phyloP scores from a whole-genome alignment of 2,797 vertebrate species.

The Cyprinella venusta region DNA sequence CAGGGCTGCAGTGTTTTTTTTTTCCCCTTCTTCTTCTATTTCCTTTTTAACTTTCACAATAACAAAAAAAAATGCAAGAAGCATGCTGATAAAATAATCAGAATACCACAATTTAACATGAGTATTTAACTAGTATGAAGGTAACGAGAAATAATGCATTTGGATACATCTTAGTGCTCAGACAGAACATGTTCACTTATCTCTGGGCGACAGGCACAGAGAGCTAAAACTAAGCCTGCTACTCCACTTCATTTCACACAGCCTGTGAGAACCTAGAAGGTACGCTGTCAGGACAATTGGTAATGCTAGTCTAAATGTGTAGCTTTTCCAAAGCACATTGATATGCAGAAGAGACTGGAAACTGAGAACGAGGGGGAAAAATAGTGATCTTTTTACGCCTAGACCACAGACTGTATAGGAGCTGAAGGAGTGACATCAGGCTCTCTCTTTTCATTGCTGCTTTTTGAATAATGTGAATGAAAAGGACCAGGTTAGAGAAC shows the following conservation, averaged over 20 bases:
- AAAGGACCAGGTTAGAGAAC: background rate
- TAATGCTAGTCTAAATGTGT: slow-evolving; percentile 56
- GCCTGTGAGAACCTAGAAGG: slow-evolving; percentile 70
- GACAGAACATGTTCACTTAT: slow-evolving; percentile 76
- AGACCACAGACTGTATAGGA: background rate
- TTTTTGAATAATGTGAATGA: slow-evolving; percentile 2
- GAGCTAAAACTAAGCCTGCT: slow-evolving; percentile 75
- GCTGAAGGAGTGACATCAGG: slow-evolving; percentile 25
- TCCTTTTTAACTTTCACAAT: background rate
- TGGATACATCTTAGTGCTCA: slow-evolving; percentile 69
- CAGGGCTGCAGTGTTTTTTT: background rate
- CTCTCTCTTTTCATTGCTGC: slow-evolving; percentile 9
- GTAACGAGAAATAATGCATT: slow-evolving; percentile 76
- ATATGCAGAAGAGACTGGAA: slow-evolving; percentile 32
- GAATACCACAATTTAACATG: background rate
- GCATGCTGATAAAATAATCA: background rate
- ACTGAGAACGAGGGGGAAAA: background rate
- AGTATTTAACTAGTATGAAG: slow-evolving; percentile 64
- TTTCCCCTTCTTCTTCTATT: background rate
- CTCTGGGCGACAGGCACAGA: slow-evolving; percentile 71
- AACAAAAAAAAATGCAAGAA: background rate
- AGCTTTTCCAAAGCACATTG: slow-evolving; percentile 40
- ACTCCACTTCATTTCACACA: slow-evolving; percentile 64
- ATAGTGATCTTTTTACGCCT: slow-evolving; percentile 1
- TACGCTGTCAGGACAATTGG: slow-evolving; percentile 68